Conservation (phyloP, 2,113 vertebrate genomes). For the Benitochromis conjunctus region DNA sequence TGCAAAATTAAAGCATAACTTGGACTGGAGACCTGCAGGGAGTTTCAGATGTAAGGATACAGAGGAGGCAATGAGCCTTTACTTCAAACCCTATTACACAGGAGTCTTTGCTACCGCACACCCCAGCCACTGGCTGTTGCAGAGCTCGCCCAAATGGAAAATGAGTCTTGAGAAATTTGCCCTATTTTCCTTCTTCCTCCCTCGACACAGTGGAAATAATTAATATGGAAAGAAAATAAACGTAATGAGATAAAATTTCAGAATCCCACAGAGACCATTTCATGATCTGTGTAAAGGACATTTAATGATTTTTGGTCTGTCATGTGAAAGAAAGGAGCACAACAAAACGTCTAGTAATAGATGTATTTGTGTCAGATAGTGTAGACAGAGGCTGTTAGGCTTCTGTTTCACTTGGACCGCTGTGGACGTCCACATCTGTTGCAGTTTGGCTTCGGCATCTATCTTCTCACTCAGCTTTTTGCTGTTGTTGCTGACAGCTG, state of each 20-base stretch:
- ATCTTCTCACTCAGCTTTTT: background rate
- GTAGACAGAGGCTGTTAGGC: accelerated
- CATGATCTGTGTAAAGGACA: background rate
- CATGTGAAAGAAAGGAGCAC: background rate
- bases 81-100: constrained; percentile 29
- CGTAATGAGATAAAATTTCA: background rate
- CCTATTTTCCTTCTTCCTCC: background rate
- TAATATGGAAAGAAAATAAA: background rate
- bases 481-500: background rate
- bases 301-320: background rate
- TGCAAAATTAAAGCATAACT: background rate
- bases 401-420: background rate
- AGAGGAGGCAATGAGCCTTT: constrained; percentile 28
- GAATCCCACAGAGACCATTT: background rate
- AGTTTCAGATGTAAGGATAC: background rate
- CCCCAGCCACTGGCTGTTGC: background rate
- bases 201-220: background rate
- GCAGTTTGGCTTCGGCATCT: background rate
- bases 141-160: background rate
- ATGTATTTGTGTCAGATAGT: background rate
- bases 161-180: background rate
- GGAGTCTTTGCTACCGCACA: background rate
- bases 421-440: background rate
- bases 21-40: background rate
- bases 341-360: background rate